Evolutionary conservation across 1,140 invertebrate genomes (phyloP).

Genomic region (Aleiodes sp.): DNA sequence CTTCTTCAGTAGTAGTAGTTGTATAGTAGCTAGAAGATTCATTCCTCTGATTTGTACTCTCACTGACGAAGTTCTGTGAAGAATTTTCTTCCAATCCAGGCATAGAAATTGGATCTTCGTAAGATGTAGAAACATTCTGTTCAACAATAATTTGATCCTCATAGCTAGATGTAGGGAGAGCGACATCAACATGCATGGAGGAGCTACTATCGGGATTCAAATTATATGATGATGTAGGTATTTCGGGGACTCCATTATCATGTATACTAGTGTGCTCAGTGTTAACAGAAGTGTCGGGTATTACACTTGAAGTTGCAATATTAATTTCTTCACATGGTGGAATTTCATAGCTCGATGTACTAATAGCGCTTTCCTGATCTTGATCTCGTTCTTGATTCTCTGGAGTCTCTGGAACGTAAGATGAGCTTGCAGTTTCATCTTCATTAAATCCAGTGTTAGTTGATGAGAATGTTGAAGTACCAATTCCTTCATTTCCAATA

Average conservation of each 20-base stretch:
- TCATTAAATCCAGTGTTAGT: slow-evolving; percentile 59
- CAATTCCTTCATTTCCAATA: slow-evolving; percentile 55
- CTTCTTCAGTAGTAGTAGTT: slow-evolving; percentile 37
- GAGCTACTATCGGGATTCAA: slow-evolving; percentile 60
- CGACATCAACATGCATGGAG: slow-evolving; percentile 49
- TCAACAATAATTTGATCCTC: slow-evolving; percentile 58
- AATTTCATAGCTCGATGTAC: slow-evolving; percentile 64
- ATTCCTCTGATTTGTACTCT: slow-evolving; percentile 54
- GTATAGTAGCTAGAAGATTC: slow-evolving; percentile 59
- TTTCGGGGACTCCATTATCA: slow-evolving; percentile 61
- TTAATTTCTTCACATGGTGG: slow-evolving; percentile 63
- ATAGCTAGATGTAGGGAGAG: slow-evolving; percentile 58
- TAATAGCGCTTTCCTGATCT: slow-evolving; percentile 64
- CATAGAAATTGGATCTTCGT: slow-evolving; percentile 58
- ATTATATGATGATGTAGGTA: slow-evolving; percentile 61
- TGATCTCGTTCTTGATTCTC: slow-evolving; percentile 63
- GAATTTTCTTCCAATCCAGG: slow-evolving; percentile 57
- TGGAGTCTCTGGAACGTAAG: slow-evolving; percentile 63
- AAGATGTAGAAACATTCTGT: slow-evolving; percentile 62
- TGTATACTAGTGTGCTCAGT: slow-evolving; percentile 58
- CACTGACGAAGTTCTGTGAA: slow-evolving; percentile 59
- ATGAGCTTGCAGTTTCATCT: slow-evolving; percentile 62
- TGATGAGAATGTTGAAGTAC: slow-evolving; percentile 51
- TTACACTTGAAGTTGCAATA: slow-evolving; percentile 59
- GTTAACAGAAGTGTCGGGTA: slow-evolving; percentile 54